These are phyloP conservation scores for Hirudinaria manillensis DNA, from an alignment of 2,888 invertebrate species.

Conservation along the genomic window DNA sequence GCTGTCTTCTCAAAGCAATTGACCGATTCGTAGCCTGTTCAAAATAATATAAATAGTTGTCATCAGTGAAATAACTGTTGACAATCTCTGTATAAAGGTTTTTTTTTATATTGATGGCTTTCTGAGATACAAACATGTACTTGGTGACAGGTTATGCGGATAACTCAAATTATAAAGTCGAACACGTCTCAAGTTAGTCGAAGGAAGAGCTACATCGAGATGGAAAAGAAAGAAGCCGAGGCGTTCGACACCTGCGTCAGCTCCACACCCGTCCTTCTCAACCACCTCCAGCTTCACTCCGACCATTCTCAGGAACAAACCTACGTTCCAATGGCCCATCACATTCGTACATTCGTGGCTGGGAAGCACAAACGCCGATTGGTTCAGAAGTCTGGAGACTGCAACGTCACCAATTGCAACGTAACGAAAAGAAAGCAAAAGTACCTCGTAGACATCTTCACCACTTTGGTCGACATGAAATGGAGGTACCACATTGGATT, in stretches of 20 bases:
- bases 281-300: too few species aligned
- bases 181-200: neutral
- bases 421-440: conserved; percentile 52
- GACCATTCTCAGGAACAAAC: too few species aligned
- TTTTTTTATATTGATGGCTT: too few species aligned
- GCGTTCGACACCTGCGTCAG: neutral
- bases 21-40: too few species aligned
- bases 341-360: conserved; percentile 35
- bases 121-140: too few species aligned
- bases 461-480: conserved; percentile 49
- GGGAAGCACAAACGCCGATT: conserved; percentile 36
- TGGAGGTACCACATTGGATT: conserved; percentile 78
- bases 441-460: conserved; percentile 66
- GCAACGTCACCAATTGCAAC: conserved; percentile 37
- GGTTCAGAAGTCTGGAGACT: conserved; percentile 40
- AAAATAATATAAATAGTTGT: too few species aligned
- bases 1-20: too few species aligned
- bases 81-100: too few species aligned
- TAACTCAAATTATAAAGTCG: conserved; percentile 1
- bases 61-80: too few species aligned
- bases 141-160: neutral
- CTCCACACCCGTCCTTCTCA: too few species aligned
- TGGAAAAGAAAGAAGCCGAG: neutral
- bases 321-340: conserved; percentile 10
- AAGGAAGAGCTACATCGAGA: neutral